Conservation (phyloP, 2,113 vertebrate genomes). For the Xenus cinereus region DNA sequence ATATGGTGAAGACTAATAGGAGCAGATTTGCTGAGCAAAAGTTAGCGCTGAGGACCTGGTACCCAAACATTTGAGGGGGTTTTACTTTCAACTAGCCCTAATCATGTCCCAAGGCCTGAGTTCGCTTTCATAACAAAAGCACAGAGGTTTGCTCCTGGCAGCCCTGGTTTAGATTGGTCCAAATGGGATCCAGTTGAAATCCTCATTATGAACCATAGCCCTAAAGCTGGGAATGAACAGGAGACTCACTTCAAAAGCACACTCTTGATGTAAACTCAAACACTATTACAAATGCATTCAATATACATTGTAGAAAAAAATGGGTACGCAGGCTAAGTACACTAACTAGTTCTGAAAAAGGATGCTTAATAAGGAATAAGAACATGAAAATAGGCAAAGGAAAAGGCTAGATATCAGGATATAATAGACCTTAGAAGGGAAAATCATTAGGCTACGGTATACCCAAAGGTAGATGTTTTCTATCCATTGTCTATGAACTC, state of each 20-base stretch:
- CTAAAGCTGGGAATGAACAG: neutral
- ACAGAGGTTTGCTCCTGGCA: neutral
- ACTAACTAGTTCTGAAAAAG: neutral
- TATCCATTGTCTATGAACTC: neutral
- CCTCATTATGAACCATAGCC: neutral
- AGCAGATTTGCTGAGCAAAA: neutral
- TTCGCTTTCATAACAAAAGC: neutral
- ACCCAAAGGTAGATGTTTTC: neutral
- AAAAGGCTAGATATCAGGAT: neutral
- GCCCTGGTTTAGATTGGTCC: neutral
- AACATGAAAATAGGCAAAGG: neutral
- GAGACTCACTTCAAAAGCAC: neutral
- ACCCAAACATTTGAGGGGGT: neutral
- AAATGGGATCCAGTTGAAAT: neutral
- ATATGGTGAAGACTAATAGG: neutral
- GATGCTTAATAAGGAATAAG: neutral
- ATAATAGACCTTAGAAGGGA: neutral
- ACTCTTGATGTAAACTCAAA: neutral
- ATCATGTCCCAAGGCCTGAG: neutral
- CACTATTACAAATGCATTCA: neutral
- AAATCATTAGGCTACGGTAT: neutral
- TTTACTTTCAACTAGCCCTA: neutral
- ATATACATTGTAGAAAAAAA: neutral
- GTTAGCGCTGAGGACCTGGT: neutral
- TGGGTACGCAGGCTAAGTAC: neutral